A percentile compares a stretch with the other conserved stretches of the same genome.
Conservation (phyloP, 1,140 invertebrate species). For the Cydia fagiglandana region DNA sequence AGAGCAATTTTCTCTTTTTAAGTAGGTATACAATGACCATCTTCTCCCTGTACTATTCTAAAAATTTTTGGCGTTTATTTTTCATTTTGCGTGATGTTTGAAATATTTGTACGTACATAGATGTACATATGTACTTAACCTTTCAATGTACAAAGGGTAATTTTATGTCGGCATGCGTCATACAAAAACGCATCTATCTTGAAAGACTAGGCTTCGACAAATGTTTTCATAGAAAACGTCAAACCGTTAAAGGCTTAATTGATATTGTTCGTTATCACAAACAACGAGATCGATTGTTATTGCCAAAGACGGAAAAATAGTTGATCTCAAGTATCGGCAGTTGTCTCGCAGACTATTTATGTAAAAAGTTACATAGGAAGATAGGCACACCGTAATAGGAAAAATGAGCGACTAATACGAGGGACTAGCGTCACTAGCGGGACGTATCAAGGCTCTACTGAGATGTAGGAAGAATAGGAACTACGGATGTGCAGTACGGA, state of each 20-base stretch:
- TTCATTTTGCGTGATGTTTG: no score
- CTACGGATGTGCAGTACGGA: not conserved
- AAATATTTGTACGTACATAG: no score
- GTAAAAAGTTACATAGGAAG: not conserved
- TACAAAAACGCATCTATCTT: no score
- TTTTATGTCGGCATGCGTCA: no score
- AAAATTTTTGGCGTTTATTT: no score
- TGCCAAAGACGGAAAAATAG: not conserved
- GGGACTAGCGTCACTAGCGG: not conserved
- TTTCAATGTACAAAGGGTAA: no score
- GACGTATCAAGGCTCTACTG: not conserved
- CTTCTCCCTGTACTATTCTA: no score
- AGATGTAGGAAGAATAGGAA: constrained; percentile 8
- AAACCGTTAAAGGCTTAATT: not conserved
- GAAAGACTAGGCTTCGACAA: no score
- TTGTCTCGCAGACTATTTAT: not conserved
- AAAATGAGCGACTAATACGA: not conserved
- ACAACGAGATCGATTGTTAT: not conserved
- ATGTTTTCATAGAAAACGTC: not conserved
- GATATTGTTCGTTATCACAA: no score
- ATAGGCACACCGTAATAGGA: not conserved
- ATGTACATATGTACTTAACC: no score
- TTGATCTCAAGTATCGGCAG: not conserved
- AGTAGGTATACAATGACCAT: not conserved
- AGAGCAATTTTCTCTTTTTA: not conserved